Evolutionary conservation across 2,888 invertebrate genomes (phyloP).

Genomic region (Patella ulyssiponensis): DNA sequence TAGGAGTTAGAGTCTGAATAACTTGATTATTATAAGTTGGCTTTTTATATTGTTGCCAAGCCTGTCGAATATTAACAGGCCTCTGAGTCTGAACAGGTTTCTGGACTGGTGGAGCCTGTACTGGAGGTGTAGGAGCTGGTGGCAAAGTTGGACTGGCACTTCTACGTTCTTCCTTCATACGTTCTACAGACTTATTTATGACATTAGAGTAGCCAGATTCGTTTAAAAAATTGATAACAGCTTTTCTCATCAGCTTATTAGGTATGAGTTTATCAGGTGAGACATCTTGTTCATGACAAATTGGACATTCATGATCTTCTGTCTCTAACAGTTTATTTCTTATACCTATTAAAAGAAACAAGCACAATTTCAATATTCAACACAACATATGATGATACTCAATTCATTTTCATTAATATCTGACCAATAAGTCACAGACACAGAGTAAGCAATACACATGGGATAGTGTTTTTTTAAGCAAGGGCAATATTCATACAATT

Average conservation of each 20-base stretch:
- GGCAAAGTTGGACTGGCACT: conserved; percentile 12
- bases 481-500: too few species aligned
- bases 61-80: not conserved
- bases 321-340: conserved; percentile 90
- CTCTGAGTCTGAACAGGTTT: conserved; percentile 1
- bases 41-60: too few species aligned
- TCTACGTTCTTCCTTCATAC: conserved; percentile 24
- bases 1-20: too few species aligned
- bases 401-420: not conserved
- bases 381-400: not conserved
- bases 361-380: not conserved
- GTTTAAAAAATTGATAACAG: conserved; percentile 91
- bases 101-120: conserved; percentile 12
- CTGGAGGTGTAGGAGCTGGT: not conserved
- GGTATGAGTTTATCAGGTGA: conserved; percentile 94
- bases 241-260: conserved; percentile 87
- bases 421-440: too few species aligned
- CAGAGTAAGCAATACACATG: too few species aligned
- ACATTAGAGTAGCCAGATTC: conserved; percentile 86
- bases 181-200: conserved; percentile 33
- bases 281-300: conserved; percentile 92
- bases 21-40: too few species aligned
- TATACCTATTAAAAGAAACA: conserved; percentile 79
- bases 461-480: too few species aligned
- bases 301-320: conserved; percentile 95